A percentile compares a stretch with the other conserved stretches of the same genome.
These are phyloP conservation scores for Diuraphis noxia DNA, from an alignment of 1,140 invertebrate genomes.

Conservation along the genomic window DNA sequence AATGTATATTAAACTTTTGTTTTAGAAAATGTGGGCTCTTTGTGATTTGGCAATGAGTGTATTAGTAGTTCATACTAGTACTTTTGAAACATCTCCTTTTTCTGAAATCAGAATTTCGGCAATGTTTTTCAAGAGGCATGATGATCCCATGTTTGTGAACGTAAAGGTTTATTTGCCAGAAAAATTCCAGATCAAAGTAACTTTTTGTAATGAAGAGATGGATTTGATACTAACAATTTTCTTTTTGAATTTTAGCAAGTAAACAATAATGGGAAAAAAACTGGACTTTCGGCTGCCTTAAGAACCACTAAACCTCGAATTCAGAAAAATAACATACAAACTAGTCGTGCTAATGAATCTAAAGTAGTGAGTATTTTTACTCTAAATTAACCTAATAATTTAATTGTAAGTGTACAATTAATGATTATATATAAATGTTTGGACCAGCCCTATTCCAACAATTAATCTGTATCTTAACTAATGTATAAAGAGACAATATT, in stretches of 20 bases:
- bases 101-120: conserved; percentile 80
- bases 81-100: conserved; percentile 85
- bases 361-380: conserved; percentile 30
- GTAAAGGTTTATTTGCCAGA: conserved; percentile 66
- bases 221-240: not conserved
- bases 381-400: not conserved
- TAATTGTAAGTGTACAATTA: not conserved
- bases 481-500: too few relatives aligned
- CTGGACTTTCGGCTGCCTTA: conserved; percentile 33
- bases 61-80: conserved; percentile 82
- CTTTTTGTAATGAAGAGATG: not conserved
- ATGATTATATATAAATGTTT: not conserved
- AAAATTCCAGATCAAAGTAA: conserved; percentile 57
- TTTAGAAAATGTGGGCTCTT: conserved; percentile 91
- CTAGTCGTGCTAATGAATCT: conserved; percentile 32
- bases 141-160: conserved; percentile 71
- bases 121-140: conserved; percentile 79
- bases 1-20: conserved; percentile 57
- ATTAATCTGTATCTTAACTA: not conserved
- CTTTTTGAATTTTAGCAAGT: conserved; percentile 39
- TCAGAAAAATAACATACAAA: conserved; percentile 37
- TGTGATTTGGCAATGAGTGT: conserved; percentile 92
- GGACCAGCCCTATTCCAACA: not conserved
- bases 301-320: conserved; percentile 28
- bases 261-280: conserved; percentile 50